Evolutionary conservation across 2,797 vertebrate species (phyloP).

Genomic region (Cirrhinus mrigala): DNA sequence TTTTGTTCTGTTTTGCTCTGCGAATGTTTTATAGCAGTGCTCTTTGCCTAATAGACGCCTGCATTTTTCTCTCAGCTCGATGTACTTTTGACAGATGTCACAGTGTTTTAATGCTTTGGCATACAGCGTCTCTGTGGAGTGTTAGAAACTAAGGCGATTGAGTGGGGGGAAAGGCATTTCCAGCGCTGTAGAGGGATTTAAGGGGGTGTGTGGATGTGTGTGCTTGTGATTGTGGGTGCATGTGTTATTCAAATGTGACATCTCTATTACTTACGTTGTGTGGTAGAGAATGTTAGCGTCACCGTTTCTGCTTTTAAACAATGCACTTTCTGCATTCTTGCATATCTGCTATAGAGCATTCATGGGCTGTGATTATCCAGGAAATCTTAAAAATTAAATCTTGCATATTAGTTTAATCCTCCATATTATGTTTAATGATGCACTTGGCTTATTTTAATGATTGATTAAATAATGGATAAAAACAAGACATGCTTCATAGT

Average conservation of each 20-base stretch:
- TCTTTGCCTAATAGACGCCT: conserved; percentile 14
- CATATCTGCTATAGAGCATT: background rate
- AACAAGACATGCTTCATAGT: background rate
- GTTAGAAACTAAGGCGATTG: background rate
- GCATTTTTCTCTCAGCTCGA: conserved; percentile 2
- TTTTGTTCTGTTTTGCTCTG: conserved; percentile 23
- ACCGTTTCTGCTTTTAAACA: background rate
- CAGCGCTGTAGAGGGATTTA: background rate
- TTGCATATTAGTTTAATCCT: conserved; percentile 2
- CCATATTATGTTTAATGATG: background rate
- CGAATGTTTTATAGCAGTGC: background rate
- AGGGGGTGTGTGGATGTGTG: background rate
- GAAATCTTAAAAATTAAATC: background rate
- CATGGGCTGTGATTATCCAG: background rate
- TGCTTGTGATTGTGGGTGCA: background rate
- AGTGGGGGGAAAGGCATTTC: background rate
- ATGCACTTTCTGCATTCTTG: background rate
- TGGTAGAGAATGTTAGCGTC: background rate
- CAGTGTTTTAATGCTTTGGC: conserved; percentile 10
- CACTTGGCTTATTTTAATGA: background rate
- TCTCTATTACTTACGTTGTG: conserved; percentile 8
- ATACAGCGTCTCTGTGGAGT: background rate
- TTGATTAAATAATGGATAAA: conserved; percentile 4
- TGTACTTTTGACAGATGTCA: conserved; percentile 12
- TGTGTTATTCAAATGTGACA: conserved; percentile 27